Conservation (phyloP, 1,140 invertebrate species). For the Drosophila tani region DNA sequence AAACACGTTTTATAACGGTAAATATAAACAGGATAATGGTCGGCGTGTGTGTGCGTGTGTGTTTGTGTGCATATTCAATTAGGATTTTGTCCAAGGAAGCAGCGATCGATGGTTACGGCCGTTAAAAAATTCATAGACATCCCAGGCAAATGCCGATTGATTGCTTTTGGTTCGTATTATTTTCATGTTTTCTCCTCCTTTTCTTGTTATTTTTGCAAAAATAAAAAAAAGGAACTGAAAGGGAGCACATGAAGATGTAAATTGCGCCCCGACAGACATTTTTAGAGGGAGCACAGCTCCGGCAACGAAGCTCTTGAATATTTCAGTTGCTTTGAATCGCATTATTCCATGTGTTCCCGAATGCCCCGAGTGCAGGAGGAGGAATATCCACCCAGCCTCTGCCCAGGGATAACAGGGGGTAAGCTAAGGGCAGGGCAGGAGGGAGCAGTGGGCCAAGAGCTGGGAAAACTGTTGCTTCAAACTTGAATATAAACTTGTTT, state of each 20-base stretch:
- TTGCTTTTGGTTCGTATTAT: conserved; percentile 51
- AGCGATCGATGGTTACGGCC: conserved; percentile 57
- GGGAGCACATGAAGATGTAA: conserved; percentile 39
- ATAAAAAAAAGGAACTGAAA: conserved; percentile 27
- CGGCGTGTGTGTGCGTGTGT: background rate
- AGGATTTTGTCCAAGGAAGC: conserved; percentile 20
- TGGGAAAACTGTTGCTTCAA: too few species aligned
- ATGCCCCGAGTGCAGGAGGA: conserved; percentile 4
- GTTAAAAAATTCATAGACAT: conserved; percentile 67
- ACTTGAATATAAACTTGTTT: too few species aligned
- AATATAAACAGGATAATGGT: conserved; percentile 35
- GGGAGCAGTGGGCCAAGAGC: conserved; percentile 14
- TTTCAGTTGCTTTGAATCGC: conserved; percentile 63
- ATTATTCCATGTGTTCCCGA: conserved; percentile 38
- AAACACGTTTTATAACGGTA: conserved; percentile 68
- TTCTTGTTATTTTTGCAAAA: background rate
- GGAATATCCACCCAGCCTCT: background rate
- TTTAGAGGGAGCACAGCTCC: conserved; percentile 4
- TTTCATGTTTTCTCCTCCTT: conserved; percentile 4
- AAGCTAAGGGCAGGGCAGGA: background rate
- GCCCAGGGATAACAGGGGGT: background rate
- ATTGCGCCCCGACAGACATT: conserved; percentile 21
- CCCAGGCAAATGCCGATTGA: conserved; percentile 57
- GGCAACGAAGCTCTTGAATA: conserved; percentile 49
- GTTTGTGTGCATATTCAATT: conserved; percentile 63